Base-by-base conservation (phyloP, 2,797 vertebrate genomes). In the Rhinoraja longicauda region DNA sequence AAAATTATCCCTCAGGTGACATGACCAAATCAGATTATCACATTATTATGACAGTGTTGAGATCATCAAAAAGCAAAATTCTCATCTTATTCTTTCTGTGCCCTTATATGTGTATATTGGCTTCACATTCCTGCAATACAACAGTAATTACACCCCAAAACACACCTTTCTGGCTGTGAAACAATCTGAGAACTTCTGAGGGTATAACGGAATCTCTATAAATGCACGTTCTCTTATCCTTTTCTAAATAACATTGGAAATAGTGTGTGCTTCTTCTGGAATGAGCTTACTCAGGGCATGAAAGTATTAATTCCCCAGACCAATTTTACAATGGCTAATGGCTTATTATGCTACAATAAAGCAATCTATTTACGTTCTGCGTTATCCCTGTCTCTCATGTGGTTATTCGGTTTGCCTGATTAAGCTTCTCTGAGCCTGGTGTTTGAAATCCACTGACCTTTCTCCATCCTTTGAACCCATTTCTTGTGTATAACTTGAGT, bases 341-440 rank as follows among this genome's bases (percentile, higher is more conserved):
- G 36, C 90, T 92, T 92, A 88, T 88, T 88, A 88, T 36, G 62
- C n/a, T 64, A 17, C 39, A 75, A 92, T 92, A 92, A 53, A 53
- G 70, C 72, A 73, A 92, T 92, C 70, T 45, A 92, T 24, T 92
- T 92, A 92, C 72, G 57, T 73, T 92, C 75, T 92, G 29, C 90
- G 75, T 75, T 92, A 92, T 70, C 36, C 70, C 67, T 73, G 70
- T 53, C 70, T 73, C 70, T 75, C 36, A 53, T 53, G 90, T 24
- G 67, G 39, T 75, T 53, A 73, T 92, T 92, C 70, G 75, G 24
- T 73, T 92, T 92, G 90, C 64, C 90, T 73, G 90, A 92, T 92
- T 53, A 92, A 92, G 67, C 90, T 75, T 92, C 92, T 75, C 70
- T 73, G 39, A 92, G 70, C 53, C 32, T 92, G 90, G 70, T 73